Conservation (phyloP, 1,140 invertebrate species). For the Bilobella aurantiaca region DNA sequence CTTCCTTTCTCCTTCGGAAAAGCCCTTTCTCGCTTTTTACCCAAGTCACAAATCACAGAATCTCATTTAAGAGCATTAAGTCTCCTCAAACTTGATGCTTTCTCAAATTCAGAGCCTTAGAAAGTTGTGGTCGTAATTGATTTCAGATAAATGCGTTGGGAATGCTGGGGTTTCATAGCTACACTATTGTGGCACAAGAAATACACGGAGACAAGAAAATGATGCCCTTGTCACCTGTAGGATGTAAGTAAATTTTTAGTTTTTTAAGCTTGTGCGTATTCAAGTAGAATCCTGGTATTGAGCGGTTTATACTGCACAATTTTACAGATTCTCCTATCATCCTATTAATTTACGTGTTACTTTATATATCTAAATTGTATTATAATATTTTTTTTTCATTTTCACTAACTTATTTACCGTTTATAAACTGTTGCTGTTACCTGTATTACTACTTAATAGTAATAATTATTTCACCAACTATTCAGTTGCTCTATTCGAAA, state of each 20-base stretch:
- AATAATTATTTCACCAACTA: too few relatives aligned
- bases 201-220: neutral
- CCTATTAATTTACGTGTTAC: neutral
- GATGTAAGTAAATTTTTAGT: slow-evolving; percentile 7
- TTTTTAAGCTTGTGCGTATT: neutral
- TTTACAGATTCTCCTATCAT: neutral
- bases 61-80: too few relatives aligned
- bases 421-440: neutral
- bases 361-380: neutral
- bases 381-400: neutral
- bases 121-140: neutral
- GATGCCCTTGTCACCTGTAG: slow-evolving; percentile 2
- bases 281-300: neutral
- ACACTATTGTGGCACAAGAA: slow-evolving; percentile 4
- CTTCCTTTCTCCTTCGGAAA: too few relatives aligned
- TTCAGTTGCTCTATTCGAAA: too few relatives aligned
- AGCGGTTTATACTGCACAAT: neutral
- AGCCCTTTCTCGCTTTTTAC: too few relatives aligned
- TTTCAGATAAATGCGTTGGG: neutral
- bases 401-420: neutral
- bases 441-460: too few relatives aligned
- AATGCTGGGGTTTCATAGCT: slow-evolving; percentile 3
- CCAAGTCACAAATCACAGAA: too few relatives aligned
- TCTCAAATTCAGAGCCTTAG: neutral
- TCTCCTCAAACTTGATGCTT: neutral